phyloP scores from a whole-genome alignment of 2,797 vertebrate genomes.

The Cossypha caffra region DNA sequence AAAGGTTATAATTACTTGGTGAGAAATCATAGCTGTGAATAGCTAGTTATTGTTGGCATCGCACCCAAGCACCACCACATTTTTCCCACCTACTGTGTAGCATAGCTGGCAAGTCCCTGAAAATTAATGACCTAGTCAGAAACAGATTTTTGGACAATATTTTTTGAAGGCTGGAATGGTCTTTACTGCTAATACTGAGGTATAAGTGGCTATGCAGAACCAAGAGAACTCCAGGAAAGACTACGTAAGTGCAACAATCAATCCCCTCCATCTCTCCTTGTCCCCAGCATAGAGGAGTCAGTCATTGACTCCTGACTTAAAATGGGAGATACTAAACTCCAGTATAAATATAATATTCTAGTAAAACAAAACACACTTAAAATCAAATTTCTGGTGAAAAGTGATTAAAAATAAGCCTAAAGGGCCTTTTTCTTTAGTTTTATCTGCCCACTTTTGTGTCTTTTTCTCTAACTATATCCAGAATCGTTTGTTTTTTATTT shows the following conservation, averaged over 20 bases:
- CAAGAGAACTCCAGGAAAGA: not conserved
- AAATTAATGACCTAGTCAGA: constrained; percentile 14
- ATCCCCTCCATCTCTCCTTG: not conserved
- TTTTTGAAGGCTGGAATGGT: not conserved
- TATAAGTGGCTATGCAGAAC: not conserved
- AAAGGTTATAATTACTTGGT: constrained; percentile 42
- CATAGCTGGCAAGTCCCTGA: not conserved
- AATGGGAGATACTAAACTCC: not conserved
- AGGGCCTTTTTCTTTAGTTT: not conserved
- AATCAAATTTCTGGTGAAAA: not conserved
- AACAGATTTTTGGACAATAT: not conserved
- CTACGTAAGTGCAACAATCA: not conserved
- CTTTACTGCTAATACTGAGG: not conserved
- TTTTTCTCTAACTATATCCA: not conserved
- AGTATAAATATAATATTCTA: not conserved
- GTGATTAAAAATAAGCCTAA: not conserved
- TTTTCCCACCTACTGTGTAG: constrained; percentile 11
- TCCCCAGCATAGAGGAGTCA: not conserved
- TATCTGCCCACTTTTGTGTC: not conserved
- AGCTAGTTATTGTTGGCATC: constrained; percentile 59
- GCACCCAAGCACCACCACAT: constrained; percentile 7
- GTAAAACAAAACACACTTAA: not conserved
- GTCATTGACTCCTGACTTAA: not conserved
- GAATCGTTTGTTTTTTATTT: not conserved
- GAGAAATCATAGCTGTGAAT: constrained; percentile 59